A percentile compares a stretch with the other conserved stretches of the same genome.
Evolutionary conservation across 2,888 invertebrate species (phyloP).

Genomic region (Pegoplata infirma): DNA sequence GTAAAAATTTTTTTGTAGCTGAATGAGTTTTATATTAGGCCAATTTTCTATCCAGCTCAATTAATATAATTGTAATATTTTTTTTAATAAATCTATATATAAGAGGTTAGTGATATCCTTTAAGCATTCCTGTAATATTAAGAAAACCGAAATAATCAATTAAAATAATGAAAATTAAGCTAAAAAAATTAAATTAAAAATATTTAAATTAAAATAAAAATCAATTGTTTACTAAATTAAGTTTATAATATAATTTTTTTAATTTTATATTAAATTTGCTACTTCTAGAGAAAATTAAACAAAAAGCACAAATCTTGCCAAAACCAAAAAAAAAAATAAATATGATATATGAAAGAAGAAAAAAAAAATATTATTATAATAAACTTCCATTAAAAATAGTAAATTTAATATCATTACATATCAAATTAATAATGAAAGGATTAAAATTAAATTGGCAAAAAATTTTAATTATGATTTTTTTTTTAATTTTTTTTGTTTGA

Average conservation of each 20-base stretch:
- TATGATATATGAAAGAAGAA: not conserved
- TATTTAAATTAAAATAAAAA: not conserved
- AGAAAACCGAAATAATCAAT: slow-evolving; percentile 13
- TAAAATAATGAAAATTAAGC: no score
- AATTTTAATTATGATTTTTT: no score
- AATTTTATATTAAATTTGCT: not conserved
- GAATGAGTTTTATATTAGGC: no score
- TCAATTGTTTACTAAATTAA: not conserved
- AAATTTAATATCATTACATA: slow-evolving; percentile 42
- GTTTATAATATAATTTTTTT: not conserved
- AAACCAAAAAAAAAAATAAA: slow-evolving; percentile 22
- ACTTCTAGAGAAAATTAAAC: slow-evolving; percentile 36
- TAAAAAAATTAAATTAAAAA: slow-evolving; percentile 5
- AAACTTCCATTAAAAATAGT: slow-evolving; percentile 42
- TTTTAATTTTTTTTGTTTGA: not conserved
- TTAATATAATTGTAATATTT: no score
- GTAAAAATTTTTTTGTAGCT: no score
- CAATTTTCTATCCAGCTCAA: no score
- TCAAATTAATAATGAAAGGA: slow-evolving; percentile 20
- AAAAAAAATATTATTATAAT: slow-evolving; percentile 19
- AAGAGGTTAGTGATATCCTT: slow-evolving; percentile 67
- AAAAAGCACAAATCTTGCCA: slow-evolving; percentile 62
- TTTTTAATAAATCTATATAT: slow-evolving; percentile 49
- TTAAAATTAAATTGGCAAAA: not conserved
- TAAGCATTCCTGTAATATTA: slow-evolving; percentile 63